Evolutionary conservation across 2,797 vertebrate genomes (phyloP).

Genomic region (Sebastes hubbsi): DNA sequence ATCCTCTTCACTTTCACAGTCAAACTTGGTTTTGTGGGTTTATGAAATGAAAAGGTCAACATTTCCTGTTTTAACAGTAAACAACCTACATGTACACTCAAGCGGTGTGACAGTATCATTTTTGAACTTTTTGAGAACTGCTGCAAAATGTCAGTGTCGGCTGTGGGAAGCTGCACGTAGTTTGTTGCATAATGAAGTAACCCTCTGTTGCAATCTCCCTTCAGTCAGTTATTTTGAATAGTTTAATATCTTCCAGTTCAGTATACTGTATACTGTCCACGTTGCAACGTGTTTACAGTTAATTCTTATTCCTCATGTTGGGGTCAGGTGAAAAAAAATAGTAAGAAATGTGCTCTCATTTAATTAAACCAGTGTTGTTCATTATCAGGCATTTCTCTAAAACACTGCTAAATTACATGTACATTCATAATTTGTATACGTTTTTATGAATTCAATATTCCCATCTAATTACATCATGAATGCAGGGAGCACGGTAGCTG

Average conservation of each 20-base stretch:
- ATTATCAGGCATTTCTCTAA: conserved; percentile 7
- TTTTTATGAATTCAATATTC: conserved; percentile 29
- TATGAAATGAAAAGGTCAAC: background rate
- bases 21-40: background rate
- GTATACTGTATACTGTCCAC: background rate
- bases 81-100: conserved; percentile 1
- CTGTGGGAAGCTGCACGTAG: background rate
- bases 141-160: conserved; percentile 7
- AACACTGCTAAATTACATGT: conserved; percentile 16
- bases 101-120: background rate
- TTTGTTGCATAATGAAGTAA: background rate
- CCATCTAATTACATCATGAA: conserved; percentile 50
- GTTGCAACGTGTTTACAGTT: background rate
- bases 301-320: background rate
- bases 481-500: conserved; percentile 13
- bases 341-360: background rate
- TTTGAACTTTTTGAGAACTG: background rate
- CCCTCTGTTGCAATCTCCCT: background rate
- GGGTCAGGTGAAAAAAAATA: background rate
- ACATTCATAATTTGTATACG: conserved; percentile 17
- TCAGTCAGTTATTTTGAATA: background rate
- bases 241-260: background rate
- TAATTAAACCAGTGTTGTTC: conserved; percentile 8
- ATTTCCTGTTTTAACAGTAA: conserved; percentile 36
- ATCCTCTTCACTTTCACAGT: conserved; percentile 4